phyloP scores from a whole-genome alignment of 2,888 invertebrate genomes.

The Cynaeus angustus region DNA sequence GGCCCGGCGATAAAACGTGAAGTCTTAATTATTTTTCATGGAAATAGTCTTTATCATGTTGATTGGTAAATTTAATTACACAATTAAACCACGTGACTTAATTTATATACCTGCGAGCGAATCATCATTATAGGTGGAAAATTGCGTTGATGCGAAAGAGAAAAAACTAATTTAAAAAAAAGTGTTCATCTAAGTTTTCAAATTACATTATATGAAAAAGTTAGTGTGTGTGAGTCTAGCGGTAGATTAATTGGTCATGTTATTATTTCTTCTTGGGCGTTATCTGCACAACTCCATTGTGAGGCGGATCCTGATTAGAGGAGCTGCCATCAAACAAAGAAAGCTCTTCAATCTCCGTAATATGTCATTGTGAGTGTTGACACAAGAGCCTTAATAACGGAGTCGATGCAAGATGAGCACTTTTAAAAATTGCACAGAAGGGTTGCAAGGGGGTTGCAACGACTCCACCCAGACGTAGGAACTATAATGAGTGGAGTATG shows the following conservation, averaged over 20 bases:
- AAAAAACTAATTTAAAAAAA: conserved; percentile 14
- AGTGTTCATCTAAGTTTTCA: conserved; percentile 26
- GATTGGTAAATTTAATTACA: conserved; percentile 36
- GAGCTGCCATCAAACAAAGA: conserved; percentile 46
- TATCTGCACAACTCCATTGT: conserved; percentile 39
- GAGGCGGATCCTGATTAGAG: conserved; percentile 44
- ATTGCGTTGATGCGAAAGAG: not conserved
- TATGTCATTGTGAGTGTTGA: conserved; percentile 37
- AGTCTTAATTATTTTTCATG: conserved; percentile 34
- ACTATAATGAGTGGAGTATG: conserved; percentile 65
- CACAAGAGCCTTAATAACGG: conserved; percentile 38
- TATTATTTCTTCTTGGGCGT: conserved; percentile 36
- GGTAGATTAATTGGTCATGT: conserved; percentile 33
- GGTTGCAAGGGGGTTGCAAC: conserved; percentile 52
- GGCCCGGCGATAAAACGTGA: conserved; percentile 32
- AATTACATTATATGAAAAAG: conserved; percentile 27
- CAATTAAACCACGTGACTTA: conserved; percentile 19
- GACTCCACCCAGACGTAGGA: conserved; percentile 65
- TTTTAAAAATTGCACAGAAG: conserved; percentile 54
- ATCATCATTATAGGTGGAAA: conserved; percentile 10
- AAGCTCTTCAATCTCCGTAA: conserved; percentile 33
- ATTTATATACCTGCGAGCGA: conserved; percentile 2
- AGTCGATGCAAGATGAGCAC: conserved; percentile 49
- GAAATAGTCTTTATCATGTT: conserved; percentile 10
- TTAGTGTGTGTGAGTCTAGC: conserved; percentile 11